Percentiles rank a stretch among this genome's conserved stretches.
phyloP scores from a whole-genome alignment of 1,140 invertebrate species.

The Aphaenogaster ashmeadi region DNA sequence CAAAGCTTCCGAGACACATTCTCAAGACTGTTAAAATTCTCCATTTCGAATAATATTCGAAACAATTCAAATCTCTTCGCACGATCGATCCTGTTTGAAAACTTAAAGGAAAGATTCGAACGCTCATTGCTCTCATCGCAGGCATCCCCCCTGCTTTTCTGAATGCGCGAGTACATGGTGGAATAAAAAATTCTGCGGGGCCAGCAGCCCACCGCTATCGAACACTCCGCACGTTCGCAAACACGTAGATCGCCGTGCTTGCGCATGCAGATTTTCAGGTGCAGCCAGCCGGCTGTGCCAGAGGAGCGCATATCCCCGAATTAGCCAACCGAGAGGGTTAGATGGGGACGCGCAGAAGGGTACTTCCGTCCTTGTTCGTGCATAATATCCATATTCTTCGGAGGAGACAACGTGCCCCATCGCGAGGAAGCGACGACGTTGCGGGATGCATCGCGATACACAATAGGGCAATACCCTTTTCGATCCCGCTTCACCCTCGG shows the following conservation, averaged over 20 bases:
- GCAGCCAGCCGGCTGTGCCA: constrained; percentile 28
- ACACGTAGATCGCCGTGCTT: constrained; percentile 72
- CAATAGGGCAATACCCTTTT: constrained; percentile 72
- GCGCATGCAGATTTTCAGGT: constrained; percentile 72
- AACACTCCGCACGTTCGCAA: constrained; percentile 70
- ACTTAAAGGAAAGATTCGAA: not conserved
- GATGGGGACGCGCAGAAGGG: constrained; percentile 25
- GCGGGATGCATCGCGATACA: constrained; percentile 62
- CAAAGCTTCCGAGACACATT: not conserved
- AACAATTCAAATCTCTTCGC: not conserved
- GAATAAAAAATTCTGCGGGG: constrained; percentile 74
- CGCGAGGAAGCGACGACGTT: constrained; percentile 76
- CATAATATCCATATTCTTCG: constrained; percentile 84
- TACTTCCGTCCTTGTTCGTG: constrained; percentile 76
- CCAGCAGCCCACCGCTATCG: constrained; percentile 61
- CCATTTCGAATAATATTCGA: not conserved
- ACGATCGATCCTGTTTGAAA: not conserved
- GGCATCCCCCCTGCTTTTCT: not conserved
- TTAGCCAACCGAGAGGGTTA: constrained; percentile 49
- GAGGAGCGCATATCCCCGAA: constrained; percentile 55
- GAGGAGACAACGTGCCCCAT: constrained; percentile 80
- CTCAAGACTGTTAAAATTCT: not conserved
- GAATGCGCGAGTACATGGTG: constrained; percentile 34
- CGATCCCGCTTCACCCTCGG: constrained; percentile 74
- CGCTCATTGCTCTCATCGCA: not conserved